Evolutionary conservation across 2,113 vertebrate species (phyloP).

Genomic region (Copsychus sechellarum): DNA sequence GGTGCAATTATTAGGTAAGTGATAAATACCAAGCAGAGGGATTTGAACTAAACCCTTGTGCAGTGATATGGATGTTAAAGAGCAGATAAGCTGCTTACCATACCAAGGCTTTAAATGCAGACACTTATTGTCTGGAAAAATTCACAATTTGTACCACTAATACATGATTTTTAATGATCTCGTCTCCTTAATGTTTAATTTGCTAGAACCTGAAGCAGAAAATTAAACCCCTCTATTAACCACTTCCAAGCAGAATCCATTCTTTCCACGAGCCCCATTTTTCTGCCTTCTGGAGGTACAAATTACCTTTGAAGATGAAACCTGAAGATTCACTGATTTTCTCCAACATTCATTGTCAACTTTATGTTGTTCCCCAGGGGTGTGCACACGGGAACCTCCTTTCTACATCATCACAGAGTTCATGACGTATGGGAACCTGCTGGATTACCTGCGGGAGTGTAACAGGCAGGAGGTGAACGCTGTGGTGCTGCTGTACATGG

Average conservation of each 20-base stretch:
- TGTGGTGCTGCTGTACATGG: slow-evolving; percentile 98
- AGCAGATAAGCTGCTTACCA: slow-evolving; percentile 35
- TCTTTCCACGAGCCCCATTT: background rate
- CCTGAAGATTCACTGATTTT: background rate
- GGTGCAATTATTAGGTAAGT: slow-evolving; percentile 93
- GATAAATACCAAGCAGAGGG: slow-evolving; percentile 8
- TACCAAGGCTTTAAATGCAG: slow-evolving; percentile 15
- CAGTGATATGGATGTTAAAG: slow-evolving; percentile 14
- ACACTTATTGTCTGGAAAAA: slow-evolving; percentile 25
- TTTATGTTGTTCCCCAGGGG: slow-evolving; percentile 74
- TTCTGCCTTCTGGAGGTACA: background rate
- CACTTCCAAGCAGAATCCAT: background rate
- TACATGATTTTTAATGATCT: slow-evolving; percentile 38
- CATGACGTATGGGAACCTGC: slow-evolving; percentile 96
- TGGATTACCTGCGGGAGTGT: slow-evolving; percentile 96
- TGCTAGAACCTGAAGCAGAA: slow-evolving; percentile 21
- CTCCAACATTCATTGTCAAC: background rate
- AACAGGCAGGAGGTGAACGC: slow-evolving; percentile 95
- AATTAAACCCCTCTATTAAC: slow-evolving; percentile 20
- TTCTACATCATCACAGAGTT: slow-evolving; percentile 99
- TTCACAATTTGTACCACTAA: slow-evolving; percentile 20
- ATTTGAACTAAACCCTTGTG: slow-evolving; percentile 3
- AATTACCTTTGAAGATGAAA: background rate
- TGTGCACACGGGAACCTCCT: slow-evolving; percentile 94
- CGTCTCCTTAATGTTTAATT: background rate